A percentile compares a stretch with the other conserved stretches of the same genome.
These are phyloP conservation scores for Leptopilina clavipes DNA, from an alignment of 1,140 invertebrate species.

Conservation along the genomic window DNA sequence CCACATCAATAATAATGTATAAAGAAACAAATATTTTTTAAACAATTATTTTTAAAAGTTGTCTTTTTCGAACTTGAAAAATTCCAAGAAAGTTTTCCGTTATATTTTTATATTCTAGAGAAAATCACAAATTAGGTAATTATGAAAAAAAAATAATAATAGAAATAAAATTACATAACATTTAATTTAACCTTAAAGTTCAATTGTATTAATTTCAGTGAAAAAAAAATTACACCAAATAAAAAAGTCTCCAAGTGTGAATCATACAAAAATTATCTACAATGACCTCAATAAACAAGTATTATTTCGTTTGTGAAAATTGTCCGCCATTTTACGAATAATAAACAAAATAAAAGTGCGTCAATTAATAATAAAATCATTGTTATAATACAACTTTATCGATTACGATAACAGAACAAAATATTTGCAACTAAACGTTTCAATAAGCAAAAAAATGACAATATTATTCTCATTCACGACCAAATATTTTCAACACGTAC, in stretches of 20 bases:
- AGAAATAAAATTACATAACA: no score
- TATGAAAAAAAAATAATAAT: no score
- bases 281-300: slow-evolving; percentile 30
- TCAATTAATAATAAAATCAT: not conserved
- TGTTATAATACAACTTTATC: not conserved
- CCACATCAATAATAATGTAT: no score
- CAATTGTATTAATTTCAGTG: not conserved
- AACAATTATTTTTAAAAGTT: no score
- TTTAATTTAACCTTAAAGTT: no score
- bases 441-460: no score
- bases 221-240: not conserved
- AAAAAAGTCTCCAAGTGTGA: not conserved
- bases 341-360: slow-evolving; percentile 18
- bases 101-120: no score
- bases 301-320: slow-evolving; percentile 22
- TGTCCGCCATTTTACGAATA: slow-evolving; percentile 13
- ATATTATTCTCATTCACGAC: no score
- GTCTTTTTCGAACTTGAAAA: no score
- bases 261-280: not conserved
- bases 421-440: not conserved
- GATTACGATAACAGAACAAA: not conserved
- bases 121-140: no score
- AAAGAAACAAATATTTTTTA: not conserved
- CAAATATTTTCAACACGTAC: no score
- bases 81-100: no score